These are phyloP conservation scores for Sarcophaga variegata DNA, from an alignment of 2,888 invertebrate species.

Conservation along the genomic window DNA sequence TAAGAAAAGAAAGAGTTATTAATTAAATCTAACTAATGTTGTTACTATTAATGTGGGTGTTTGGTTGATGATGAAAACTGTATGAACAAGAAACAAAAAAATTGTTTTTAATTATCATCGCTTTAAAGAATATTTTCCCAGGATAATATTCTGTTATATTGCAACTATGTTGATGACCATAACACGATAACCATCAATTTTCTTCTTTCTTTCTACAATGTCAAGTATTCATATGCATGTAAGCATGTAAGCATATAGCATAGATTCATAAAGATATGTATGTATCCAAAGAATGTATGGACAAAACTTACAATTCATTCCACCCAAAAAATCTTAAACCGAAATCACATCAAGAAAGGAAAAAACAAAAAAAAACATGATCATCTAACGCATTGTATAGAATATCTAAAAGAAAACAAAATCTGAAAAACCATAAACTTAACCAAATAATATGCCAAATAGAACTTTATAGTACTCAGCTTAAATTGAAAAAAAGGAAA, in stretches of 20 bases:
- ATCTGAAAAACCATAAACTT: slow-evolving; percentile 56
- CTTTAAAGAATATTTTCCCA: not conserved
- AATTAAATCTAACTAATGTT: not conserved
- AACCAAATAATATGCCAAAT: slow-evolving; percentile 47
- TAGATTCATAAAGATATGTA: not conserved
- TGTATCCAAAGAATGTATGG: slow-evolving; percentile 8
- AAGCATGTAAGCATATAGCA: not conserved
- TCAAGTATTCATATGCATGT: slow-evolving; percentile 53
- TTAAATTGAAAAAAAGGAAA: slow-evolving; percentile 17
- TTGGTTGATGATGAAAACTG: too few relatives aligned
- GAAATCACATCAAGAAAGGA: too few relatives aligned
- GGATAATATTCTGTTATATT: not conserved
- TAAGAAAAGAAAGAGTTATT: slow-evolving; percentile 15
- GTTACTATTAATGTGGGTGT: not conserved
- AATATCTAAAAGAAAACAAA: slow-evolving; percentile 30
- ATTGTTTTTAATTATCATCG: not conserved
- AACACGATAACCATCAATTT: slow-evolving; percentile 71
- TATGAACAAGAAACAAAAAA: too few relatives aligned
- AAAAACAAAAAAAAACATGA: slow-evolving; percentile 7
- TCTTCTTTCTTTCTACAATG: slow-evolving; percentile 50
- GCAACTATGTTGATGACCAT: slow-evolving; percentile 61
- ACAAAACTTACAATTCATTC: slow-evolving; percentile 45
- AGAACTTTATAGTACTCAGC: slow-evolving; percentile 37
- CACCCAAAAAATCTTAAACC: slow-evolving; percentile 11
- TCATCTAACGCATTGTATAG: slow-evolving; percentile 63